These are phyloP conservation scores for Morelia viridis DNA, from an alignment of 2,797 vertebrate species.

Conservation along the genomic window DNA sequence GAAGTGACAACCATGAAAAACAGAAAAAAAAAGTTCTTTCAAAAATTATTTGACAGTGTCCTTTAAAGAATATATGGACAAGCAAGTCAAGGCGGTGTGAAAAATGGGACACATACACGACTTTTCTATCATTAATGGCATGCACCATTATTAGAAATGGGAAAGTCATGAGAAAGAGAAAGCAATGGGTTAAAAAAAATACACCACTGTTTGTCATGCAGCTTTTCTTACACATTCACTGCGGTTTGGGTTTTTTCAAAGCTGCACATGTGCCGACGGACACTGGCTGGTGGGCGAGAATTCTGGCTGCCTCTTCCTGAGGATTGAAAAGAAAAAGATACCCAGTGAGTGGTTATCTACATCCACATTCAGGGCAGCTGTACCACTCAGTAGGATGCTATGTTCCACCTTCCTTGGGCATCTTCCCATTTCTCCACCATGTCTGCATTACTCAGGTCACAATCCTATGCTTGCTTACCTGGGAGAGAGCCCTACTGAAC, in stretches of 20 bases:
- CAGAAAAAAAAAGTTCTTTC: slow-evolving; percentile 32
- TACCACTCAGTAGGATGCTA: slow-evolving; percentile 68
- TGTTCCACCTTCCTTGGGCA: not conserved
- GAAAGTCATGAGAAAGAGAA: slow-evolving; percentile 77
- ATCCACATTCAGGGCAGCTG: slow-evolving; percentile 65
- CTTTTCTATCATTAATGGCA: slow-evolving; percentile 72
- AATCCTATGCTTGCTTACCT: not conserved
- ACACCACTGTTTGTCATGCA: slow-evolving; percentile 77
- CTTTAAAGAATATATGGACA: slow-evolving; percentile 67
- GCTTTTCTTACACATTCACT: slow-evolving; percentile 84
- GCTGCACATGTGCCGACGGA: slow-evolving; percentile 82
- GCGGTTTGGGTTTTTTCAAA: slow-evolving; percentile 81
- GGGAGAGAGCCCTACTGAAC: not conserved
- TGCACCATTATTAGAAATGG: slow-evolving; percentile 74
- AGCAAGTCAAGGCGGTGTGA: slow-evolving; percentile 65
- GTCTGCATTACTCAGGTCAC: not conserved
- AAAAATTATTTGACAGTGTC: slow-evolving; percentile 67
- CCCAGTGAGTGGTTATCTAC: slow-evolving; percentile 75
- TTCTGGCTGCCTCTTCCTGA: slow-evolving; percentile 83
- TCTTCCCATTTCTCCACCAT: slow-evolving; percentile 39
- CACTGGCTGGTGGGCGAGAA: slow-evolving; percentile 81
- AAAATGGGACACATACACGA: slow-evolving; percentile 67
- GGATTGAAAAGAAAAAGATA: slow-evolving; percentile 82
- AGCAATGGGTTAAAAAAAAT: slow-evolving; percentile 71
- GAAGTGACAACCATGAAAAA: slow-evolving; percentile 56